Evolutionary conservation across 1,140 invertebrate species (phyloP), one percentile per base, ranked within the genome.

Genomic region (Heliconius hermathena): DNA sequence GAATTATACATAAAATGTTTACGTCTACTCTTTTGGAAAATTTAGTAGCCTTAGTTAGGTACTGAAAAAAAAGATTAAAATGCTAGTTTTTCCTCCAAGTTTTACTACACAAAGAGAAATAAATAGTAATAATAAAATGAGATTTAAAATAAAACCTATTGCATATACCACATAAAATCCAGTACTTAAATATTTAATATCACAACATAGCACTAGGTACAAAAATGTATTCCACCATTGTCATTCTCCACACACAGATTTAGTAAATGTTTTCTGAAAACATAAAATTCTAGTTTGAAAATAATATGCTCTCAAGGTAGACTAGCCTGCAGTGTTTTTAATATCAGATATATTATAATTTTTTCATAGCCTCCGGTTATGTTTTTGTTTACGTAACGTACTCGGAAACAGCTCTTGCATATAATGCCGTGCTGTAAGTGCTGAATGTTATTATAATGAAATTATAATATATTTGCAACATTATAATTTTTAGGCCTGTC

Each of bases 271-370:
- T 66, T 66, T 6, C 26, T 66, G 22, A 66, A 66, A 66, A 66
- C 29, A 66, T 66, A 66, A 66, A 66, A 66, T 29, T 36, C 9
- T 66, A 66, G 60, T 4, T 66, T 26, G 60, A 66, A 66, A 66
- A 66, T 66, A 66, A 66, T 66, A 29, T 66, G 60, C 60, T 66
- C 60, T 66, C 60, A 26, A 66, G 26, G 26, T 66, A 66, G 54
- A 60, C 54, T 26, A 66, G 60, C 60, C 60, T 26, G 26, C 60
- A 66, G 60, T 66, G 60, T 66, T 66, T 60, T 66, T 66, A 66
- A 66, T 66, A 66, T 66, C 11, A 66, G 13, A 29, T 66, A 66
- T 66, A 66, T 66, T 66, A 57, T 57, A 26, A 66, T 66, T 29
- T 66, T 66, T 66, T 22, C 60, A 11, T 29, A 13, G 60, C 18